A percentile compares a stretch with the other conserved stretches of the same genome.
Evolutionary conservation across 2,797 vertebrate species (phyloP).

Genomic region (Toxotes lorentzi): DNA sequence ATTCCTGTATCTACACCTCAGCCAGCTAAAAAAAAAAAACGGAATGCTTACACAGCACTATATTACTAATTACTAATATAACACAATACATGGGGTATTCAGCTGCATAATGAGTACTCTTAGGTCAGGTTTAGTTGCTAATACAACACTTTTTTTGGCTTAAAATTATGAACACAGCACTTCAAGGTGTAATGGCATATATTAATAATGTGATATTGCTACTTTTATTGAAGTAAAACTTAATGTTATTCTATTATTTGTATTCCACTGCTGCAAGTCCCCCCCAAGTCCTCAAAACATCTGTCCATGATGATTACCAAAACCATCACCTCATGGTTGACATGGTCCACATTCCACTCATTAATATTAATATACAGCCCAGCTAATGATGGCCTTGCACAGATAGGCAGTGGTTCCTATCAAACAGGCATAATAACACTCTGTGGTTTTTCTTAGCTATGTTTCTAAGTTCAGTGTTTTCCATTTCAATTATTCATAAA

Average conservation of each 20-base stretch:
- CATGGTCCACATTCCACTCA: neutral
- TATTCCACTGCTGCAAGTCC: neutral
- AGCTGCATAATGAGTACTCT: too few species aligned
- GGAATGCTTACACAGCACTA: neutral
- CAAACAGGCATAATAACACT: neutral
- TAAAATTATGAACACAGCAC: too few species aligned
- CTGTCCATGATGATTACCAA: neutral
- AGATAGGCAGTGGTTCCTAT: neutral
- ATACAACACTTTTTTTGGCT: neutral
- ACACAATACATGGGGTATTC: neutral
- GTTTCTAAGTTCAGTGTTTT: too few species aligned
- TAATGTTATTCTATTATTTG: neutral
- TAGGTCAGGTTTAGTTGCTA: too few species aligned
- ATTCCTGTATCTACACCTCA: neutral
- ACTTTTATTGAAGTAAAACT: too few species aligned
- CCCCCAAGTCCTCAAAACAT: neutral
- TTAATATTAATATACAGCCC: neutral
- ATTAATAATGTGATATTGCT: too few species aligned
- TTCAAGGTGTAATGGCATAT: too few species aligned
- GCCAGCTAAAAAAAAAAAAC: neutral
- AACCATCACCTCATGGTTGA: neutral
- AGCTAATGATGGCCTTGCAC: neutral
- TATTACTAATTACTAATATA: neutral
- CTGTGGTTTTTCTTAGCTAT: too few species aligned
- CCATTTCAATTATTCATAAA: too few species aligned